Evolutionary conservation across 2,888 invertebrate genomes (phyloP).

Genomic region (Pristionchus fissidentatus): DNA sequence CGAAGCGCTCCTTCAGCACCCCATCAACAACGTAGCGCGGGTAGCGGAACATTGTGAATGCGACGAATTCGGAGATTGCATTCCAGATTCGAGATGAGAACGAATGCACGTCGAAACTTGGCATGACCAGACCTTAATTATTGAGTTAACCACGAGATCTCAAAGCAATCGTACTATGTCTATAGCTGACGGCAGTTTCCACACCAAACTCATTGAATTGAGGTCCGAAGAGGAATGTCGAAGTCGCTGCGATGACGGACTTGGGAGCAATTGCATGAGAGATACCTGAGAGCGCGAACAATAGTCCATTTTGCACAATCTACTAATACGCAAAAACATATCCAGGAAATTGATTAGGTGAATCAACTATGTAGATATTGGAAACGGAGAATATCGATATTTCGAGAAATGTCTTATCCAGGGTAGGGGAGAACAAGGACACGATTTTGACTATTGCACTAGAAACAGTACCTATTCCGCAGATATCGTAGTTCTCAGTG

Average conservation of each 20-base stretch:
- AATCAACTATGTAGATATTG: too few species aligned
- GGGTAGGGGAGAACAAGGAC: too few species aligned
- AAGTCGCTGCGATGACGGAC: not conserved
- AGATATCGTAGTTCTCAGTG: conserved; percentile 22
- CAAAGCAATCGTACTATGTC: too few species aligned
- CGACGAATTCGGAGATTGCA: not conserved
- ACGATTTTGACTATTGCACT: too few species aligned
- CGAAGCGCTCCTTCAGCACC: not conserved
- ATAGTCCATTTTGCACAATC: too few species aligned
- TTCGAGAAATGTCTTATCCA: too few species aligned
- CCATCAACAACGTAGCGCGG: not conserved
- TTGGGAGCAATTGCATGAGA: conserved; percentile 11
- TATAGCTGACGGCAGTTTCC: not conserved
- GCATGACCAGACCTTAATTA: not conserved
- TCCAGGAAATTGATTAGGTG: too few species aligned
- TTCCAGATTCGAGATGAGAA: not conserved
- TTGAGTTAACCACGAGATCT: too few species aligned
- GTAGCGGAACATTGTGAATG: not conserved
- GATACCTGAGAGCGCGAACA: not conserved
- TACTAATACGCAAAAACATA: too few species aligned
- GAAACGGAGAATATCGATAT: too few species aligned
- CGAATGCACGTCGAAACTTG: not conserved
- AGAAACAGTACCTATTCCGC: conserved; percentile 21
- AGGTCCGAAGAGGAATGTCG: conserved; percentile 14
- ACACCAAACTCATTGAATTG: conserved; percentile 8